Evolutionary conservation across 2,888 invertebrate species (phyloP), one percentile per base, ranked within the genome.

Genomic region (Napeogenes inachia): DNA sequence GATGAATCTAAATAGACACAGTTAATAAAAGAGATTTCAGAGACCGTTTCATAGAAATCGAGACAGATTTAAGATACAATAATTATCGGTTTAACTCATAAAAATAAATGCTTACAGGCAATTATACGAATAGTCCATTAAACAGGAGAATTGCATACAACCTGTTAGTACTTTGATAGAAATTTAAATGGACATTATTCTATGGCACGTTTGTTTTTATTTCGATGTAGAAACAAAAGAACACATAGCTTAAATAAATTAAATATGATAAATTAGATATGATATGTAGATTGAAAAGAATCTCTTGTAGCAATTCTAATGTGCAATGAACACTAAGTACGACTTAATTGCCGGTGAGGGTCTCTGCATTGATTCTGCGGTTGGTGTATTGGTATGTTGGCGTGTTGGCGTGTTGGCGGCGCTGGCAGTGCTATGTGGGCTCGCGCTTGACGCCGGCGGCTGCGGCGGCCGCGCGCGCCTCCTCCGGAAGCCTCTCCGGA

Each of bases 401-500:
- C 30, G 47, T 13, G 56, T 55, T 46, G 38, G 47, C 45, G 45
- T 0, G 46, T 13, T 47, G 57, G 56, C 21, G 45, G 45, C 42
- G 35, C 35, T 13, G 57, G 35, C 33, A 57, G 53, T 53, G 73
- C 70, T 88, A 89, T 67, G 86, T 77, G 70, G 89, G 89, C 75
- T 89, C 90, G 59, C 81, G 69, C 74, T 90, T 89, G 74, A 89
- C 82, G 73, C 73, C 79, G 60, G 87, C 81, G 73, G 80, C 68
- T 47, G 87, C 85, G 68, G 95, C 94, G 32, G 97, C 96, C 75
- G 94, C 93, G 60, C 94, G 92, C 30, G 97, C 97, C 91, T 99
- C 98, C 64, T 98, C 97, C 10, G 97, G 96, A 75, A 99, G 91
- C 62, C 94, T 94, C 79, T 94, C 94, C 12, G 98, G 98, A 79